Base-by-base conservation (phyloP, 53 echinoderm and acorn worm genomes). In the Apostichopus leukothele region DNA sequence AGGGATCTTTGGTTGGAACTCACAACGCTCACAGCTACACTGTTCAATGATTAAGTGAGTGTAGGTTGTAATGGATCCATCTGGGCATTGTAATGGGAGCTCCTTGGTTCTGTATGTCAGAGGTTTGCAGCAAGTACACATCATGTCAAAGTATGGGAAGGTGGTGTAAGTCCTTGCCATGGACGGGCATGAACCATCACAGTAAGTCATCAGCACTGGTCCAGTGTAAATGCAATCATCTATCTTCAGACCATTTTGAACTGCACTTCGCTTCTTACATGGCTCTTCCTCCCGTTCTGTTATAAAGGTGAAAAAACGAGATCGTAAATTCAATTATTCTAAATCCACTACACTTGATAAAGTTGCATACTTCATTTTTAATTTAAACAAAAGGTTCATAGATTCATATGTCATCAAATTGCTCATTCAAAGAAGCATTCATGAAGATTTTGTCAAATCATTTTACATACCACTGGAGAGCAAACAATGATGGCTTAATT, bases 51-150 rank as follows among this genome's bases (percentile, higher is more conserved):
- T 67, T 13, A 85, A 14, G 50, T 85, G 85, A 23, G 4, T 9
- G 39, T 85, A 50, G 66, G 26, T 22, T 67, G 14, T 85, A 18
- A 27, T 16, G 25, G 27, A 26, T 67, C 85, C 85, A 25, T 60
- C 67, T 1, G 85, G 85, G 85, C 85, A 85, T 85, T 85, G 13
- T 22, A 85, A 27, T 25, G 27, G 12, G 4, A 85, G 25, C 18
- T 39, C 26, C 11, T 85, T 85, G 12, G 68, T 85, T 16, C 39
- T 39, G 11, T 13, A 23, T 22, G 85, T 85, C 10, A 66, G 27
- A 23, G 85, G 85, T 23, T 85, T 85, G 51, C 85, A 85, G 67
- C 85, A 85, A 23, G 85, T 85, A 20, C 85, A 84, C 19, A 60
- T 22, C 27, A 11, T 26, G 39, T 60, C 61, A 50, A 61, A 84